Percentiles rank a stretch among this genome's conserved stretches.
phyloP scores from a whole-genome alignment of 2,113 vertebrate species.

The Pseudopipra pipra region DNA sequence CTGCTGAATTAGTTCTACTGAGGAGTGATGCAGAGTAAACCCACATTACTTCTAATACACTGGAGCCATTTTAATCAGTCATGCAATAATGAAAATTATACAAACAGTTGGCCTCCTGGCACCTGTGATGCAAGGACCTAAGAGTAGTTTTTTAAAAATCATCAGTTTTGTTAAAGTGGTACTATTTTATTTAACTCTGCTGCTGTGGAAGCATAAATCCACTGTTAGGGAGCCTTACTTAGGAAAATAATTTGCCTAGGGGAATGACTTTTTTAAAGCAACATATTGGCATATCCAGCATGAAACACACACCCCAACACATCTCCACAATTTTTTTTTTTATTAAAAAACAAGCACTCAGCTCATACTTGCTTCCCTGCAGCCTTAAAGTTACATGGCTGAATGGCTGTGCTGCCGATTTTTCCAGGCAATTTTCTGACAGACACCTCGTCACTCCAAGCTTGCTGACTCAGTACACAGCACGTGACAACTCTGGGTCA shows the following conservation, averaged over 20 bases:
- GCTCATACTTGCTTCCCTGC: background rate
- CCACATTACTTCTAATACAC: background rate
- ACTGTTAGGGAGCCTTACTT: background rate
- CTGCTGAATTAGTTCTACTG: constrained; percentile 8
- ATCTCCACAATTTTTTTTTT: background rate
- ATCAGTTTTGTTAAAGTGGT: background rate
- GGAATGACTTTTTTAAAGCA: background rate
- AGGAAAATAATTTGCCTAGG: background rate
- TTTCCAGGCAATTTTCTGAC: background rate
- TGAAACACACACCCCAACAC: background rate
- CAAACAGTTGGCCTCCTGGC: background rate
- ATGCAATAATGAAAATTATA: background rate
- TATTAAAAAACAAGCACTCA: background rate
- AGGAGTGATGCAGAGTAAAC: background rate
- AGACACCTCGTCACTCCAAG: background rate
- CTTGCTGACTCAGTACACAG: background rate
- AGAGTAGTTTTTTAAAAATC: background rate
- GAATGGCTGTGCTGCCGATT: background rate
- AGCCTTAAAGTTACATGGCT: background rate
- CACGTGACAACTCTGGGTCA: background rate
- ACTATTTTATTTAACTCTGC: background rate
- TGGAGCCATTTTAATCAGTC: constrained; percentile 8
- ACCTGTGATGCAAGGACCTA: background rate
- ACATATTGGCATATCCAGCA: background rate
- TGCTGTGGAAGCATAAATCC: background rate